Conservation (phyloP, 2,888 invertebrate genomes). For the Drosophila seclusa region DNA sequence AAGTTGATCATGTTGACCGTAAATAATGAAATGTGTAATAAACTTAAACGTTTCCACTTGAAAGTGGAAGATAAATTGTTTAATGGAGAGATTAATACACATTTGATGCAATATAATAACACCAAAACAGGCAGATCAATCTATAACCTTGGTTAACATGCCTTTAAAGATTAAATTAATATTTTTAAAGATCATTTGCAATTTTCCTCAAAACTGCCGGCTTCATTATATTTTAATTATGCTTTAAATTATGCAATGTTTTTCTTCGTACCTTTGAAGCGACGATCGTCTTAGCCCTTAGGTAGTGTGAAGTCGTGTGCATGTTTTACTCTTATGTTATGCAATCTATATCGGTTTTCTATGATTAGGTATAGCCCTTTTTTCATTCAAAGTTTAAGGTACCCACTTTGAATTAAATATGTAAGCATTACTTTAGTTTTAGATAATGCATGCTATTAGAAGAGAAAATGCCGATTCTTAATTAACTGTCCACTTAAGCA, state of each 20-base stretch:
- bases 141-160: background rate
- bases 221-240: background rate
- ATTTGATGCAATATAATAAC: background rate
- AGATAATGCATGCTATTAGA: too few relatives aligned
- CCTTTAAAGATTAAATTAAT: background rate
- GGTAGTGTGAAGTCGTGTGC: rapidly evolving
- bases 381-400: background rate
- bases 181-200: background rate
- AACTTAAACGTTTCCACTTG: conserved; percentile 7
- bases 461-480: background rate
- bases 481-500: background rate
- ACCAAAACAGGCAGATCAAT: background rate
- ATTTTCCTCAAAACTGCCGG: background rate
- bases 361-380: rapidly evolving
- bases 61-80: background rate
- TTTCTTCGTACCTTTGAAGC: background rate
- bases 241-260: conserved; percentile 38
- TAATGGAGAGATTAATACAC: background rate
- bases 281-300: conserved; percentile 11
- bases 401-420: background rate
- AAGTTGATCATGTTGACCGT: conserved; percentile 1
- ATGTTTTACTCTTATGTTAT: too few relatives aligned
- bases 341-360: background rate
- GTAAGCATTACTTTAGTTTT: background rate
- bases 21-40: conserved; percentile 4